phyloP scores from a whole-genome alignment of 2,797 vertebrate genomes.

The Catharus ustulatus region DNA sequence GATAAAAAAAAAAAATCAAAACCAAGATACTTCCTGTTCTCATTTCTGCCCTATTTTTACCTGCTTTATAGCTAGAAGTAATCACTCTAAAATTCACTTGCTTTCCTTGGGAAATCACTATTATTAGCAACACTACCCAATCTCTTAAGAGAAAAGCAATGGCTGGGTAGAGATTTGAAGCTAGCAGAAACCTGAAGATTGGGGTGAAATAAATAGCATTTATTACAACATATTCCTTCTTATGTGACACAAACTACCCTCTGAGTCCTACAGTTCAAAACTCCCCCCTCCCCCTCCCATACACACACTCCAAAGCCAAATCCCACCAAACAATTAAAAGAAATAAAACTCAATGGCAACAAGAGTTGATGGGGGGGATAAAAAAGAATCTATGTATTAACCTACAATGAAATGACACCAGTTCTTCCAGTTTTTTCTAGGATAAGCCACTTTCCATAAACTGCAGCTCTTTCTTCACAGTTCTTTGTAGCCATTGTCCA shows the following conservation, averaged over 20 bases:
- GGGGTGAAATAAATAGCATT: constrained; percentile 57
- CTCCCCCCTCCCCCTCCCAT: background rate
- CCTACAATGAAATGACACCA: constrained; percentile 13
- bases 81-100: background rate
- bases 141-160: constrained; percentile 37
- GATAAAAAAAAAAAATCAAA: background rate
- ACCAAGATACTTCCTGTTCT: background rate
- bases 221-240: constrained; percentile 60
- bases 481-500: background rate
- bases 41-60: constrained; percentile 44
- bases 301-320: constrained; percentile 50
- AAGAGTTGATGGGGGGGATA: background rate
- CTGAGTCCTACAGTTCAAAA: constrained; percentile 16
- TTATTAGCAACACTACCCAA: constrained; percentile 42
- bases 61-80: constrained; percentile 5
- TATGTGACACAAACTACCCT: constrained; percentile 9
- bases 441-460: background rate
- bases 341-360: constrained; percentile 46
- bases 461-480: background rate
- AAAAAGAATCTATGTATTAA: background rate
- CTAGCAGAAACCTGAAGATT: constrained; percentile 51
- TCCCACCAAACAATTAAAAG: constrained; percentile 10
- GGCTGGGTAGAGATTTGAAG: constrained; percentile 39
- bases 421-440: constrained; percentile 33
- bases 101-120: constrained; percentile 1